A percentile compares a stretch with the other conserved stretches of the same genome.
These are phyloP conservation scores for Fukomys damarensis DNA, from an alignment of 2,113 vertebrate species.

Conservation along the genomic window DNA sequence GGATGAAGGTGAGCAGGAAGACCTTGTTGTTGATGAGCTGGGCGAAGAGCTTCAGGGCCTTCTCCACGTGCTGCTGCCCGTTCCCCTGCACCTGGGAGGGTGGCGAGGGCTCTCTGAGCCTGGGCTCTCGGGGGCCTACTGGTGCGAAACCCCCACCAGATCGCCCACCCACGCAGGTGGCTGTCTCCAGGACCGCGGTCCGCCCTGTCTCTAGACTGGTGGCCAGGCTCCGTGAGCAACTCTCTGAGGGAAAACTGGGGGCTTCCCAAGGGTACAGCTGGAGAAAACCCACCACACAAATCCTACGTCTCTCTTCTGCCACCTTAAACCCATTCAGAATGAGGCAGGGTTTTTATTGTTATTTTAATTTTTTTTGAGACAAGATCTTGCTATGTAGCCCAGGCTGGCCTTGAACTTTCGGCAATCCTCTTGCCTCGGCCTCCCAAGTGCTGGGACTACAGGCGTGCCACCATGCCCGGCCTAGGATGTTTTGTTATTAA, in stretches of 20 bases:
- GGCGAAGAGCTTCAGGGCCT: conserved; percentile 97
- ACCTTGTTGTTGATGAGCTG: conserved; percentile 99
- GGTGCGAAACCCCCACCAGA: accelerated
- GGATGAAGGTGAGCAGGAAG: conserved; percentile 97
- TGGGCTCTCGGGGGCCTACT: neutral
- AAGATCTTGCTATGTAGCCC: no score
- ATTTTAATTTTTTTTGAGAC: no score
- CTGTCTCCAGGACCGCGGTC: neutral
- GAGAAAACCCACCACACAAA: neutral
- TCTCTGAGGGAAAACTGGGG: accelerated
- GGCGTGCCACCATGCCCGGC: no score
- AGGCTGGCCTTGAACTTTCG: no score
- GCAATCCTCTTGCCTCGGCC: no score
- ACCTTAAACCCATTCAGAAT: conserved; percentile 38
- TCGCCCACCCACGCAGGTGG: accelerated
- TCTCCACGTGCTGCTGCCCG: conserved; percentile 96
- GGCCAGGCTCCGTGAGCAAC: neutral
- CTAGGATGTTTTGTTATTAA: conserved; percentile 12
- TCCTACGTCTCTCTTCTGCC: neutral
- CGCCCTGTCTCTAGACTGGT: neutral
- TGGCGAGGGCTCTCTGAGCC: accelerated
- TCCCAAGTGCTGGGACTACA: no score
- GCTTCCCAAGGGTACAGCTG: neutral
- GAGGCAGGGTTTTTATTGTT: neutral
- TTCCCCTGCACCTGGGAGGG: conserved; percentile 94